phyloP scores from a whole-genome alignment of 1,140 invertebrate genomes.

The Geopemphigus sp. region DNA sequence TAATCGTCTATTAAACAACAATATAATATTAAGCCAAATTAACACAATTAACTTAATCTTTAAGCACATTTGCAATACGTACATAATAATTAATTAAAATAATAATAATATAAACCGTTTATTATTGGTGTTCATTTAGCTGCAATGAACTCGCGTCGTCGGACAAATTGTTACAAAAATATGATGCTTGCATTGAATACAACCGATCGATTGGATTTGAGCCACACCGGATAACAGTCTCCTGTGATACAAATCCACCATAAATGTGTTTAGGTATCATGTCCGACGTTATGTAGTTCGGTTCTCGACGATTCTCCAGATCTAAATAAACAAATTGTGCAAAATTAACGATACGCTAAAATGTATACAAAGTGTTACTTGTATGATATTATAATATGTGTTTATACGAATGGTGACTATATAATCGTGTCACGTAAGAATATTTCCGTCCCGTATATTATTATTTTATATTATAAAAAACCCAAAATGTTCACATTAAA shows the following conservation, averaged over 20 bases:
- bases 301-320: slow-evolving; percentile 25
- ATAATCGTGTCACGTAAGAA: too few relatives aligned
- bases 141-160: slow-evolving; percentile 31
- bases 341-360: too few relatives aligned
- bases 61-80: neutral
- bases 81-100: neutral
- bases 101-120: neutral
- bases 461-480: too few relatives aligned
- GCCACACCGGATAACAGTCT: slow-evolving; percentile 37
- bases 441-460: too few relatives aligned
- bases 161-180: slow-evolving; percentile 62
- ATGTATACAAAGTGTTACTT: too few relatives aligned
- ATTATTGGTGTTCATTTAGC: slow-evolving; percentile 29
- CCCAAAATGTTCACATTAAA: too few relatives aligned
- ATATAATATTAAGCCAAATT: neutral
- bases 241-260: slow-evolving; percentile 38
- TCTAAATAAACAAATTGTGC: neutral
- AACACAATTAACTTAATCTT: neutral
- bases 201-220: slow-evolving; percentile 64
- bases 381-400: too few relatives aligned
- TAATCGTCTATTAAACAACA: slow-evolving; percentile 19
- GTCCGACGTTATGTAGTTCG: slow-evolving; percentile 20
- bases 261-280: slow-evolving; percentile 39
- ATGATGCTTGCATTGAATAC: slow-evolving; percentile 66
- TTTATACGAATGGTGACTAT: too few relatives aligned